These are phyloP conservation scores for Formica selysi DNA, from an alignment of 1,140 invertebrate genomes.

Conservation along the genomic window DNA sequence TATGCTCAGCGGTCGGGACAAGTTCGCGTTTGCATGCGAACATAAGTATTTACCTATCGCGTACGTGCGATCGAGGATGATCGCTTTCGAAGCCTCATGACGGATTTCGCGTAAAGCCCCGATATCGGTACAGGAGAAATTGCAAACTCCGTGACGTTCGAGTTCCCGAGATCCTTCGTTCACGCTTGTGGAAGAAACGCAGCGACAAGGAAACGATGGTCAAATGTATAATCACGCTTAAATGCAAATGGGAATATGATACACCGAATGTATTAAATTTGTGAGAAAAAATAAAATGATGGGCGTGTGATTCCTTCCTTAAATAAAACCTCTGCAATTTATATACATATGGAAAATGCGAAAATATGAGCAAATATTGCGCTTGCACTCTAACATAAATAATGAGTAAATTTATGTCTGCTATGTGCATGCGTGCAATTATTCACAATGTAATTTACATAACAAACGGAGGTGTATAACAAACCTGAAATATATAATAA, in stretches of 20 bases:
- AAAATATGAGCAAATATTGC: constrained; percentile 49
- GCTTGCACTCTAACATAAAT: constrained; percentile 54
- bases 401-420: constrained; percentile 52
- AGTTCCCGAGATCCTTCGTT: constrained; percentile 2
- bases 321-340: constrained; percentile 35
- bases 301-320: constrained; percentile 2
- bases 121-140: constrained; percentile 23
- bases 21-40: constrained; percentile 23
- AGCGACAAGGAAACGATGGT: neutral
- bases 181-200: constrained; percentile 21
- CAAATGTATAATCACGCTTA: neutral
- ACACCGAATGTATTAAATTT: neutral
- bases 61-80: neutral
- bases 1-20: neutral
- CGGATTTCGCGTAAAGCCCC: constrained; percentile 41
- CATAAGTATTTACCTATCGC: constrained; percentile 51
- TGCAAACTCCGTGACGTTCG: constrained; percentile 35
- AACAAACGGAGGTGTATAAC: constrained; percentile 61
- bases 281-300: neutral
- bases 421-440: constrained; percentile 54
- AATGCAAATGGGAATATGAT: neutral
- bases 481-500: constrained; percentile 64
- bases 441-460: constrained; percentile 64
- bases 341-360: constrained; percentile 1
- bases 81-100: constrained; percentile 19